A percentile compares a stretch with the other conserved stretches of the same genome.
phyloP scores from a whole-genome alignment of 2,888 invertebrate genomes.

The Ormyrus nitidulus region DNA sequence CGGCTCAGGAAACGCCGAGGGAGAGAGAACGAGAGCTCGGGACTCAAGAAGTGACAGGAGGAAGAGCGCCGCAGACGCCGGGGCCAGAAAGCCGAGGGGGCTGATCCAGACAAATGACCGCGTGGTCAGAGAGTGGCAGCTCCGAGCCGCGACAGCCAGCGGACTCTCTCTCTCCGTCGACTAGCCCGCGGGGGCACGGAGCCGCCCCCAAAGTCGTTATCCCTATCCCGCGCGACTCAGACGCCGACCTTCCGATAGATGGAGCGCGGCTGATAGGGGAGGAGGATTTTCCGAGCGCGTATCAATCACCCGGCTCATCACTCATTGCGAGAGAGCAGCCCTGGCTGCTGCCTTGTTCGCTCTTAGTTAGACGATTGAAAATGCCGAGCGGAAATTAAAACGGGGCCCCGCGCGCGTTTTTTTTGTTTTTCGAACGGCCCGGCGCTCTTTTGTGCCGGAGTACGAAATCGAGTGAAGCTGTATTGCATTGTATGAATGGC shows the following conservation, averaged over 20 bases:
- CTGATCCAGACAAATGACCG: constrained; percentile 73
- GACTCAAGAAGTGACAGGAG: constrained; percentile 22
- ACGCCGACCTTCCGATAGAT: constrained; percentile 2
- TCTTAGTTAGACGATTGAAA: constrained; percentile 33
- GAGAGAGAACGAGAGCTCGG: background rate
- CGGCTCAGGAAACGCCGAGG: background rate
- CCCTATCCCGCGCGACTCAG: constrained; percentile 31
- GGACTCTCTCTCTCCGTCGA: constrained; percentile 56
- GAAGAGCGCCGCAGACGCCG: constrained; percentile 45
- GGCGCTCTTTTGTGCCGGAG: too few relatives aligned
- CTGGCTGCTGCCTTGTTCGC: background rate
- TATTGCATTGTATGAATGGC: too few relatives aligned
- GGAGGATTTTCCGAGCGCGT: constrained; percentile 60
- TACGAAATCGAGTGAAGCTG: too few relatives aligned
- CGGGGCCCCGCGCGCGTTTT: background rate
- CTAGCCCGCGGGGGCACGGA: constrained; percentile 21
- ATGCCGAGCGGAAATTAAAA: constrained; percentile 29
- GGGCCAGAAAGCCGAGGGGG: constrained; percentile 52
- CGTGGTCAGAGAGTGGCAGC: constrained; percentile 71
- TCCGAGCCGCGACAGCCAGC: constrained; percentile 67
- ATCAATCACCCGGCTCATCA: constrained; percentile 56
- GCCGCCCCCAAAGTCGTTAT: constrained; percentile 61
- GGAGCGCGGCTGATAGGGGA: background rate
- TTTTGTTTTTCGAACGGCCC: too few relatives aligned
- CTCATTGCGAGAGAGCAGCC: constrained; percentile 33